These are phyloP conservation scores for Tretioscincus oriximinensis DNA, from an alignment of 2,113 vertebrate genomes.

Conservation along the genomic window DNA sequence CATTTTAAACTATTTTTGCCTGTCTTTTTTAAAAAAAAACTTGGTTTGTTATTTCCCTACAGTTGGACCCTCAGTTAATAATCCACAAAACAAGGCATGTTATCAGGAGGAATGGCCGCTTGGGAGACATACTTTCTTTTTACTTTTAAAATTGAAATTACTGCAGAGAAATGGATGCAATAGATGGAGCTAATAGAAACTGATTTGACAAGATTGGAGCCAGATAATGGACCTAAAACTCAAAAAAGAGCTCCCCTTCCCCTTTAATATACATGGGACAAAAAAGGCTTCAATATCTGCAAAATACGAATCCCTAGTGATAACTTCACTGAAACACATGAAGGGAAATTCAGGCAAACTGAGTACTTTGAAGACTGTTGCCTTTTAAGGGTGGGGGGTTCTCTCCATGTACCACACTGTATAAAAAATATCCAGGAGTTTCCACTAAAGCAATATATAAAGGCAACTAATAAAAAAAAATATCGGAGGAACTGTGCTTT, in stretches of 20 bases:
- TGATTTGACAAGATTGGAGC: slow-evolving; percentile 1
- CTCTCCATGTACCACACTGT: not conserved
- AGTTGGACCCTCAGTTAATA: not conserved
- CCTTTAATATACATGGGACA: not conserved
- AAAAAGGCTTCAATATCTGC: not conserved
- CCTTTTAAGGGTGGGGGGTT: not conserved
- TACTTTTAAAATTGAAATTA: slow-evolving; percentile 1
- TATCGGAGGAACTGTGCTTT: not conserved
- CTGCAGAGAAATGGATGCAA: not conserved
- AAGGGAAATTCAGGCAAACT: not conserved
- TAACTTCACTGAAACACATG: not conserved
- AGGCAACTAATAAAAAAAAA: not conserved
- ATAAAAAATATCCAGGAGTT: not conserved
- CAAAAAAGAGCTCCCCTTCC: not conserved
- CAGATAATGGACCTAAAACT: not conserved
- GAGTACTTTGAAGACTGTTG: slow-evolving; percentile 12
- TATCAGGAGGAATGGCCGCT: not conserved
- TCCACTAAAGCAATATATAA: not conserved
- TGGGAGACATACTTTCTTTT: not conserved
- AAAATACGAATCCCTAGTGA: not conserved
- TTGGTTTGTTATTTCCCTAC: not conserved
- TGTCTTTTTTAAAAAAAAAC: not conserved
- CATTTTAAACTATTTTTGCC: not conserved
- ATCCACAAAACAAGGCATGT: not conserved
- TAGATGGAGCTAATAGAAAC: slow-evolving; percentile 6